These are phyloP conservation scores for Apamea epomidion DNA, from an alignment of 2,888 invertebrate genomes.

Conservation along the genomic window DNA sequence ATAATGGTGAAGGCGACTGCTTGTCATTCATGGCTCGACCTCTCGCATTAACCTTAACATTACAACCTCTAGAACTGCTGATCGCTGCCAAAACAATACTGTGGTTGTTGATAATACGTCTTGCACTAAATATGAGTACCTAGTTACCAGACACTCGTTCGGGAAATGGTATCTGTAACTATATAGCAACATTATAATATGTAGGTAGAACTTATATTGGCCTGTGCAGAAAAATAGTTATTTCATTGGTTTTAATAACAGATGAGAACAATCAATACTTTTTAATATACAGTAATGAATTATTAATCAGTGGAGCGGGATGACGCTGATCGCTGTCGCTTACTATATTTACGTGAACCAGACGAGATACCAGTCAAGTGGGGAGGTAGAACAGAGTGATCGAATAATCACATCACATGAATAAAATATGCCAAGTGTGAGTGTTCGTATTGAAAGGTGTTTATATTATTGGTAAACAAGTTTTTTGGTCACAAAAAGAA, in stretches of 20 bases:
- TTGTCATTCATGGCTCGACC: not conserved
- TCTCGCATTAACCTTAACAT: not conserved
- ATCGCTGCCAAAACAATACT: slow-evolving; percentile 16
- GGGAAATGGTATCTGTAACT: not conserved
- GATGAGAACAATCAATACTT: not conserved
- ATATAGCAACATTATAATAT: not conserved
- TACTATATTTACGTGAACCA: slow-evolving; percentile 11
- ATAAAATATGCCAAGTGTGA: slow-evolving; percentile 4
- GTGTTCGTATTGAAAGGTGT: not conserved
- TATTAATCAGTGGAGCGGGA: not conserved
- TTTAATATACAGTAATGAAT: slow-evolving; percentile 13
- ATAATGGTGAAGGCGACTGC: not conserved
- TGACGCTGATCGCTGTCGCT: not conserved
- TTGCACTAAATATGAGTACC: not conserved
- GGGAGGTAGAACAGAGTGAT: not conserved
- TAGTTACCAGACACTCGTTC: not conserved
- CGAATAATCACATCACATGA: slow-evolving; percentile 6
- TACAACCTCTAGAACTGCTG: not conserved
- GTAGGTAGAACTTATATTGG: not conserved
- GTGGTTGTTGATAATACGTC: slow-evolving; percentile 5
- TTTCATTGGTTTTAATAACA: not conserved
- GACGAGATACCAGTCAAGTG: slow-evolving; percentile 10
- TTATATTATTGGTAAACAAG: not conserved
- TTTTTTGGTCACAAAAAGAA: slow-evolving; percentile 3
- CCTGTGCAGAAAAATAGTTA: not conserved